Evolutionary conservation across 2,113 vertebrate species (phyloP).

Genomic region (Scytalopus superciliaris): DNA sequence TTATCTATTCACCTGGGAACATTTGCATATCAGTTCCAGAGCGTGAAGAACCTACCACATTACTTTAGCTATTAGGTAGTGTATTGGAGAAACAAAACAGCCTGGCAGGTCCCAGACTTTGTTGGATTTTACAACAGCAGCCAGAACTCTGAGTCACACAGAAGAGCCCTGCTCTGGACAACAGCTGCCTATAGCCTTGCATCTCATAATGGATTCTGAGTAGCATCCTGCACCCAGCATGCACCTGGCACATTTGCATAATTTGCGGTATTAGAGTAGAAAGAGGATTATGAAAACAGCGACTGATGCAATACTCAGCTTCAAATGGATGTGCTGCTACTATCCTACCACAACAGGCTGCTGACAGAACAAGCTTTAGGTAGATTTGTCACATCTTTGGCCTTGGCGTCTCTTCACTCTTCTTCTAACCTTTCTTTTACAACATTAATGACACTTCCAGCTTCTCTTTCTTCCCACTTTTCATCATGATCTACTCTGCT

Average conservation of each 20-base stretch:
- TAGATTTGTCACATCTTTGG: background rate
- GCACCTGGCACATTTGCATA: slow-evolving; percentile 33
- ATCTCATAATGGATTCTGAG: background rate
- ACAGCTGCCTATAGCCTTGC: background rate
- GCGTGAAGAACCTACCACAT: background rate
- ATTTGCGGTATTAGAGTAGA: slow-evolving; percentile 7
- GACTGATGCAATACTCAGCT: background rate
- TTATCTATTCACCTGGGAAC: background rate
- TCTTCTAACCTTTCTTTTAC: background rate
- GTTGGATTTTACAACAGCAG: background rate
- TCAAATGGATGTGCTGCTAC: background rate
- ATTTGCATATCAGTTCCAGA: background rate
- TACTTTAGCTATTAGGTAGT: background rate
- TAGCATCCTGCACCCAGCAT: slow-evolving; percentile 16
- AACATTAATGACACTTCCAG: background rate
- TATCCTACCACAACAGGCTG: background rate
- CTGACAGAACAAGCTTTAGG: background rate
- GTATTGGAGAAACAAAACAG: background rate
- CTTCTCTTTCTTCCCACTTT: background rate
- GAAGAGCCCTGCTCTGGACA: background rate
- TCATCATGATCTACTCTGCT: background rate
- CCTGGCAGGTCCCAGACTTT: background rate
- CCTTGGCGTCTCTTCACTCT: background rate
- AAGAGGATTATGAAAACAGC: slow-evolving; percentile 13
- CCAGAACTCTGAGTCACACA: background rate